Evolutionary conservation across 2,113 vertebrate genomes (phyloP), one percentile per base, ranked within the genome.

Genomic region (Heterochromis multidens): DNA sequence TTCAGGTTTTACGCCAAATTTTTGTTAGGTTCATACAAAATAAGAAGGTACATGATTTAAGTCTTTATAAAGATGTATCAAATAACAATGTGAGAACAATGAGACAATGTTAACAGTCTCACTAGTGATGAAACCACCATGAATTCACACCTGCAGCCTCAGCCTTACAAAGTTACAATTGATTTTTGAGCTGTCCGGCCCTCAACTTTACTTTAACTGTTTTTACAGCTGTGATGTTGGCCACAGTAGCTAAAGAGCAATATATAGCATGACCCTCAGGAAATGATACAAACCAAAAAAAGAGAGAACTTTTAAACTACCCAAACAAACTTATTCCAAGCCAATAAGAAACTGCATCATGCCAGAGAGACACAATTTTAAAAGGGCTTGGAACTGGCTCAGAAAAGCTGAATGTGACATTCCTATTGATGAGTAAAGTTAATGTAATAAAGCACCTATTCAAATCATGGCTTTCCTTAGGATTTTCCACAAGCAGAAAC

Each of bases 401-500:
- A 29, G 23, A 54, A 79, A 70, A 6, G 16, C 35, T 54, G 14
- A 65, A 78, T 9, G 52, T 79, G 31, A 63, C 65, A 37, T 82
- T 6, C 23, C 58, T 40, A 63, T 67, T 33, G 35, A 70, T 49
- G 23, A 88, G 21, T 82, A 67, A 77, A 83, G 37, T 82, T 83
- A 61, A 25, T 77, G 65, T 65, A 59, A 72, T 58, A 76, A 89
- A 81, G 43, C 56, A 77, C 61, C 52, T 16, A 82, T 78, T 90
- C 23, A 79, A 88, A 88, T 49, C 17, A 10, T 43, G 54, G 19
- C 72, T 88, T 84, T 65, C 85, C 60, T 81, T 59, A 14, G 59
- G 81, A 70, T 82, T 84, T 81, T 78, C 65, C 56, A 70, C 40
- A 78, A 89, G 84, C 79, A 23, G 65, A 72, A 25, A 43, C 52